phyloP scores from a whole-genome alignment of 2,888 invertebrate genomes.

The Rhagium mordax region DNA sequence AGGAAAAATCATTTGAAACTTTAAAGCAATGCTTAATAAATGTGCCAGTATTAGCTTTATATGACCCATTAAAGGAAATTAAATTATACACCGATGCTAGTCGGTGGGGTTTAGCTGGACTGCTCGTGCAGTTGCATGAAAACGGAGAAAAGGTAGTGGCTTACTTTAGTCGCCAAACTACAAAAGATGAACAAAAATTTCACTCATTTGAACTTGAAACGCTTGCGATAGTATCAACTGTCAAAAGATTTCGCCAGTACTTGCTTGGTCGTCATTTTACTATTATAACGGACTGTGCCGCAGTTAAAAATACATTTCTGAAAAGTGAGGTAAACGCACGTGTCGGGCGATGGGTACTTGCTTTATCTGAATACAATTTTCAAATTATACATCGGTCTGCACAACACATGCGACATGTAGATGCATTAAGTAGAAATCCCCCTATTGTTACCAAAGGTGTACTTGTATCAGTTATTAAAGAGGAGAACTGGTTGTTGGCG shows the following conservation, averaged over 20 bases:
- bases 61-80: conserved; percentile 48
- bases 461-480: neutral
- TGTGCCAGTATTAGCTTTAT: conserved; percentile 45
- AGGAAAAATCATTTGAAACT: conserved; percentile 39
- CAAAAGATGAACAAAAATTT: conserved; percentile 49
- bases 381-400: conserved; percentile 37
- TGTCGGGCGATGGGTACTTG: conserved; percentile 53
- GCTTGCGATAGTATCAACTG: neutral
- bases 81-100: conserved; percentile 59
- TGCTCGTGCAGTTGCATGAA: conserved; percentile 53
- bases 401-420: conserved; percentile 41
- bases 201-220: too few species aligned
- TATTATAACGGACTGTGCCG: conserved; percentile 59
- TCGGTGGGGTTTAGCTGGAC: conserved; percentile 52
- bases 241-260: neutral
- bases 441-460: neutral
- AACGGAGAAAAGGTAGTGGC: conserved; percentile 51
- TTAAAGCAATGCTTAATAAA: conserved; percentile 27
- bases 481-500: too few species aligned
- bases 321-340: conserved; percentile 55
- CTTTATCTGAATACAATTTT: conserved; percentile 35
- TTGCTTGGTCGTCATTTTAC: conserved; percentile 56
- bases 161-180: conserved; percentile 60
- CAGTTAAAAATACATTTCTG: conserved; percentile 47
- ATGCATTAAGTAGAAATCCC: conserved; percentile 48